These are phyloP conservation scores for Tridacna crocea DNA, from an alignment of 2,888 invertebrate genomes.

Conservation along the genomic window DNA sequence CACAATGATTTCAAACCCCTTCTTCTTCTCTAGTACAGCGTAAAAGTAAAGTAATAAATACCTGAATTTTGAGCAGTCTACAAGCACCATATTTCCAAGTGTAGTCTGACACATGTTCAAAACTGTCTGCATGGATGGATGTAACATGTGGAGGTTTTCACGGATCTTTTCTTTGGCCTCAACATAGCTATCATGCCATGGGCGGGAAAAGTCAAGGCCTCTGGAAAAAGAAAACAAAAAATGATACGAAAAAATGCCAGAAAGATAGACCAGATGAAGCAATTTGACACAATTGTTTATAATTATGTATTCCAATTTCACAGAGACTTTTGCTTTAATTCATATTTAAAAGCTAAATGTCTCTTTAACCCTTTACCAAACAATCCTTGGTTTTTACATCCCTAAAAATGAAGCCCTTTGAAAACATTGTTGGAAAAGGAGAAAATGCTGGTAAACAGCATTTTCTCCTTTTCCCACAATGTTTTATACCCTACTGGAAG, in stretches of 20 bases:
- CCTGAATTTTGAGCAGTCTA: constrained; percentile 81
- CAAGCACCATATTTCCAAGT: constrained; percentile 80
- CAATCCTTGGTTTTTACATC: too few species aligned
- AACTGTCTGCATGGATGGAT: constrained; percentile 83
- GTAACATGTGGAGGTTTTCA: constrained; percentile 81
- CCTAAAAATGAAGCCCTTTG: too few species aligned
- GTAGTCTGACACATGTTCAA: constrained; percentile 82
- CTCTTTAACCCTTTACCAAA: too few species aligned
- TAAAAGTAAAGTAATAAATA: constrained; percentile 34
- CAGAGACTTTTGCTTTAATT: too few species aligned
- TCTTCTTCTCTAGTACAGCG: too few species aligned
- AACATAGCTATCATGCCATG: constrained; percentile 82
- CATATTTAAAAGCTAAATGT: too few species aligned
- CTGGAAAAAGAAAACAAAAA: constrained; percentile 51
- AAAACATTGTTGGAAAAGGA: too few species aligned
- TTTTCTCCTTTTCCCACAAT: too few species aligned
- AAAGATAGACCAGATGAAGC: too few species aligned
- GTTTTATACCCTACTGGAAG: too few species aligned
- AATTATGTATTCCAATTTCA: neutral
- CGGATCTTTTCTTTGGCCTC: constrained; percentile 74
- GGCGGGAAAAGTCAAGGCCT: constrained; percentile 83
- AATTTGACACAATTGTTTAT: neutral
- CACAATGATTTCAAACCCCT: too few species aligned
- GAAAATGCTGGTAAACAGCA: too few species aligned
- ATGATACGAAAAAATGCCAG: neutral